Conservation (phyloP, 2,888 invertebrate species). For the Scaptomyza tumidula region DNA sequence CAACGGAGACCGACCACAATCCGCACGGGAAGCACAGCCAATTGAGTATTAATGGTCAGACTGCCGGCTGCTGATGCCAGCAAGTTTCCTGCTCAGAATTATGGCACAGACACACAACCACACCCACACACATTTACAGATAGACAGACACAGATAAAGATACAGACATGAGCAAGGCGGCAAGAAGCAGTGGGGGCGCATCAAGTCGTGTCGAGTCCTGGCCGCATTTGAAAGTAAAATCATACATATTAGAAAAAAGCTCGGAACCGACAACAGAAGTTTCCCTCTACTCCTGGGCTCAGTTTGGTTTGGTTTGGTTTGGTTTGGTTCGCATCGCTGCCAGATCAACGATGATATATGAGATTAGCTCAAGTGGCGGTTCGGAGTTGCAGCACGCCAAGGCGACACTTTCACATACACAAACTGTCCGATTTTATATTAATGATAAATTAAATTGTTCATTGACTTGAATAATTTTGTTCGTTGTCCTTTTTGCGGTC, state of each 20-base stretch:
- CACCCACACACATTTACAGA: slow-evolving; percentile 12
- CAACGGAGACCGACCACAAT: slow-evolving; percentile 57
- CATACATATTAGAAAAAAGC: slow-evolving; percentile 73
- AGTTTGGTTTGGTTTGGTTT: slow-evolving; percentile 11
- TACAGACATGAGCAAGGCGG: slow-evolving; percentile 11
- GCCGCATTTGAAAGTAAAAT: slow-evolving; percentile 77
- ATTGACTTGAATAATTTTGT: slow-evolving; percentile 80
- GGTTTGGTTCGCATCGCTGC: slow-evolving; percentile 32
- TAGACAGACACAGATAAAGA: slow-evolving; percentile 4
- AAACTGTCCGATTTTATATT: slow-evolving; percentile 78
- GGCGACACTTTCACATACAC: slow-evolving; percentile 61
- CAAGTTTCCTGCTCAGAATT: slow-evolving; percentile 74
- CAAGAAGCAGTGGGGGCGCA: slow-evolving; percentile 6
- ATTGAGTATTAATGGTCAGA: slow-evolving; percentile 81
- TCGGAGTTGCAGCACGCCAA: slow-evolving; percentile 73
- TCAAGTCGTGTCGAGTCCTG: slow-evolving; percentile 29
- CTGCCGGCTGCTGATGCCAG: slow-evolving; percentile 71
- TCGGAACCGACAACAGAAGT: slow-evolving; percentile 43
- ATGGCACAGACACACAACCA: slow-evolving; percentile 55
- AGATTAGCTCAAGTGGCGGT: slow-evolving; percentile 76
- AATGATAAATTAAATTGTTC: slow-evolving; percentile 81
- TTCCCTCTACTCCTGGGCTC: not conserved
- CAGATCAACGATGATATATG: slow-evolving; percentile 76
- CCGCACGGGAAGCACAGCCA: slow-evolving; percentile 81
- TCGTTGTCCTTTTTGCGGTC: slow-evolving; percentile 67